Evolutionary conservation across 2,888 invertebrate genomes (phyloP), one percentile per base, ranked within the genome.

Genomic region (Blera fallax): DNA sequence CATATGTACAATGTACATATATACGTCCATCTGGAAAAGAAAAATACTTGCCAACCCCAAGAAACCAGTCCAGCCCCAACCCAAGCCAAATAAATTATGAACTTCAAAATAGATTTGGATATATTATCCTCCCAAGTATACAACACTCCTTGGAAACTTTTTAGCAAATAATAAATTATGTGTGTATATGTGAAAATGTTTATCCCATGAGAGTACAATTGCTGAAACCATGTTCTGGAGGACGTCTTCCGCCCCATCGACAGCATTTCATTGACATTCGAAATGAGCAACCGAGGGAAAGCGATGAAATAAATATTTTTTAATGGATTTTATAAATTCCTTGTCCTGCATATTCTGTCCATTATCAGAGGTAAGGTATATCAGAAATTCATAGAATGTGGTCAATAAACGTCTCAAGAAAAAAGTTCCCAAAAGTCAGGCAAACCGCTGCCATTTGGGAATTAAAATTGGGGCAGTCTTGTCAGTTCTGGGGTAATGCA

Each of bases 61-160:
- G 54, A 73, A 54, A 60, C 18, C 27, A 34, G 10, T 4, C 10
- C 37, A 37, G 6, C 6, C 32, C 11, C 60, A 21, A 52, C 64
- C 52, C 37, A 11, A 64, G 52, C 32, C 62, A 79, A 69, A 79
- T 80, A 84, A 79, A 80, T 84, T 84, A 80, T 74, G 74, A 84
- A 84, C 80, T 84, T 84, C 64, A 52, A 84, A 84, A 84, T 84
- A 84, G 84, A 84, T 84, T 80, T 84, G 69, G 74, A 84, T 84
- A 84, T 84, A 84, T 84, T 84, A 80, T 79, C 84, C 84, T 79
- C 84, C 43, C 69, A 79, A 79, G 84, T 58, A 80, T 70, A 80
- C 69, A 50, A n/a, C 21, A 69, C 52, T 72, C 64, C 72, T 80
- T 64, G 64, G 29, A 80, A 84, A 84, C 64, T 80, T 84, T 84